A percentile compares a stretch with the other conserved stretches of the same genome.
phyloP scores from a whole-genome alignment of 2,113 vertebrate species.

The Brienomyrus brachyistius region DNA sequence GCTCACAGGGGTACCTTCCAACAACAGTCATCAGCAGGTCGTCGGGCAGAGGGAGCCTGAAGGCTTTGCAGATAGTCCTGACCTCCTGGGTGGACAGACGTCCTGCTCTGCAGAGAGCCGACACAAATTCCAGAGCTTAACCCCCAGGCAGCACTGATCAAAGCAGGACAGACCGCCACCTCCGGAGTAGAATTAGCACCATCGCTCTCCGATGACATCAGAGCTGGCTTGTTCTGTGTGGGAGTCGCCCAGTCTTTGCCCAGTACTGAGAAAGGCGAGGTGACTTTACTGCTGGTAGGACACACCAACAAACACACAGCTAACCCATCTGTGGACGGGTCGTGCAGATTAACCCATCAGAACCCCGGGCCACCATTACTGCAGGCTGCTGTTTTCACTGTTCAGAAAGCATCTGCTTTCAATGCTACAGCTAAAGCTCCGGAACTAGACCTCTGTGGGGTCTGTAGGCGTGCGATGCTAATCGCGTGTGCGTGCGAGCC shows the following conservation, averaged over 20 bases:
- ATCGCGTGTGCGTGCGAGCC: slow-evolving; percentile 22
- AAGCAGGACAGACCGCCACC: background rate
- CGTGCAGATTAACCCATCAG: slow-evolving; percentile 27
- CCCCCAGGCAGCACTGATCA: background rate
- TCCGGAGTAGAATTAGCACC: background rate
- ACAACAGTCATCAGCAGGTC: slow-evolving; percentile 66
- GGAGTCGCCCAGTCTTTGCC: background rate
- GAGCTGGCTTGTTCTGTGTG: slow-evolving; percentile 16
- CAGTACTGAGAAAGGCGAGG: background rate
- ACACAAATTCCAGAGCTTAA: background rate
- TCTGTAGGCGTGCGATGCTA: slow-evolving; percentile 33
- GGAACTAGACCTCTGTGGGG: slow-evolving; percentile 56
- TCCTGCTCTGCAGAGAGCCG: slow-evolving; percentile 55
- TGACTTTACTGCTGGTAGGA: slow-evolving; percentile 32
- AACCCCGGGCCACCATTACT: slow-evolving; percentile 26
- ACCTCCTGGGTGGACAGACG: slow-evolving; percentile 57
- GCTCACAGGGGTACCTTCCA: slow-evolving; percentile 58
- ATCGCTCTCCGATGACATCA: background rate
- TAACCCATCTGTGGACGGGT: slow-evolving; percentile 31
- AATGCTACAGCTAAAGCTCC: slow-evolving; percentile 52
- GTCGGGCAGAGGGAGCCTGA: slow-evolving; percentile 66
- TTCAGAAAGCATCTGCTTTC: slow-evolving; percentile 57
- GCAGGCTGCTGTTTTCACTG: slow-evolving; percentile 29
- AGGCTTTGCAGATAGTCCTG: slow-evolving; percentile 72
- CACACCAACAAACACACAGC: slow-evolving; percentile 33